These are phyloP conservation scores for Poecilobothrus nobilitatus DNA, from an alignment of 2,888 invertebrate species.

Conservation along the genomic window DNA sequence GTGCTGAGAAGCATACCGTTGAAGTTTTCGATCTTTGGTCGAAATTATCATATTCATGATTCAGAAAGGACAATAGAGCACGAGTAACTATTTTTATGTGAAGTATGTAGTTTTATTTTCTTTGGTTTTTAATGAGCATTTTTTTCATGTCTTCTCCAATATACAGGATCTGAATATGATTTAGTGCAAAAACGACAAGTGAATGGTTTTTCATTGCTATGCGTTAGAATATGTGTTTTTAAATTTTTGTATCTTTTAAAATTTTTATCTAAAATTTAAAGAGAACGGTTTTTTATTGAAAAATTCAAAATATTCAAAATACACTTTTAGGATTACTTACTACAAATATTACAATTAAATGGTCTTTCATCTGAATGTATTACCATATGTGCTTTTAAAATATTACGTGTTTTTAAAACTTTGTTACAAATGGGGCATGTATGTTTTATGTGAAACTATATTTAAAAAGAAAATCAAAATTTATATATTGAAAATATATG, in stretches of 20 bases:
- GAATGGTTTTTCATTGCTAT: constrained; percentile 41
- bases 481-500: too few relatives aligned
- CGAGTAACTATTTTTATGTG: too few relatives aligned
- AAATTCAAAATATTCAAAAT: too few relatives aligned
- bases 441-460: constrained; percentile 22
- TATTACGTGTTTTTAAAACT: constrained; percentile 43
- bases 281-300: too few relatives aligned
- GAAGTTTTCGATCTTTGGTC: too few relatives aligned
- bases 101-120: too few relatives aligned
- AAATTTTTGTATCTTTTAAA: constrained; percentile 41
- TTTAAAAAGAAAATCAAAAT: background rate
- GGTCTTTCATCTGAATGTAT: constrained; percentile 26
- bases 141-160: constrained; percentile 43
- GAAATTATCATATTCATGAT: too few relatives aligned
- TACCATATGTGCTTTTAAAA: constrained; percentile 44
- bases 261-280: constrained; percentile 29
- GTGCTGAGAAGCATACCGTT: too few relatives aligned
- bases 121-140: too few relatives aligned
- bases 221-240: constrained; percentile 41
- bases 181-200: constrained; percentile 41
- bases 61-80: too few relatives aligned
- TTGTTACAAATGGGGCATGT: constrained; percentile 43
- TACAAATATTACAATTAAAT: constrained; percentile 23
- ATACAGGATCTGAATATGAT: constrained; percentile 42
- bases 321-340: background rate